Conservation (phyloP, 2,888 invertebrate genomes). For the Carabus problematicus region DNA sequence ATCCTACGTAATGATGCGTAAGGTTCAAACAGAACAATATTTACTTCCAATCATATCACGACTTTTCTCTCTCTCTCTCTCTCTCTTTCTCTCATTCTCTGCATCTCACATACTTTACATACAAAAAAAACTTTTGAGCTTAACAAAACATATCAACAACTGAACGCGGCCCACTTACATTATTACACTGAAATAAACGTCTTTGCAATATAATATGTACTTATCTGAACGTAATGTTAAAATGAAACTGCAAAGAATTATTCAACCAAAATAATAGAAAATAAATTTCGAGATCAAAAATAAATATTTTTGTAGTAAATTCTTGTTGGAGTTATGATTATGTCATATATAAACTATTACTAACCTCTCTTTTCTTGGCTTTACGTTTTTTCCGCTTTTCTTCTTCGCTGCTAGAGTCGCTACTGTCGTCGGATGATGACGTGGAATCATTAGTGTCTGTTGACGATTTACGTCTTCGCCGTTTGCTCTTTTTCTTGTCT, state of each 20-base stretch:
- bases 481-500: conserved; percentile 57
- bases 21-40: conserved; percentile 77
- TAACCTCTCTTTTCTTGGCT: conserved; percentile 60
- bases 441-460: conserved; percentile 47
- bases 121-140: background rate
- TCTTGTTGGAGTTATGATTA: background rate
- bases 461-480: conserved; percentile 45
- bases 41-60: conserved; percentile 60
- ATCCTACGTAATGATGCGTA: conserved; percentile 78
- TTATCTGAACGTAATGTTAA: conserved; percentile 1
- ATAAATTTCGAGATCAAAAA: too few relatives aligned
- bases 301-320: too few relatives aligned
- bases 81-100: too few relatives aligned
- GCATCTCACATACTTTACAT: conserved; percentile 30
- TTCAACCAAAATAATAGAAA: too few relatives aligned
- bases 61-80: background rate
- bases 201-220: too few relatives aligned
- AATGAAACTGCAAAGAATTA: background rate
- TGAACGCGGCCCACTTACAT: too few relatives aligned
- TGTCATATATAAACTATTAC: conserved; percentile 44
- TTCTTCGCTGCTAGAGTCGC: conserved; percentile 58
- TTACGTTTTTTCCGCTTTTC: conserved; percentile 62
- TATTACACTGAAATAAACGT: too few relatives aligned
- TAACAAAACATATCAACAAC: background rate
- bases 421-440: conserved; percentile 51